Percentiles rank a stretch among this genome's conserved stretches.
phyloP scores from a whole-genome alignment of 2,888 invertebrate genomes.

The Vandiemenella viatica region DNA sequence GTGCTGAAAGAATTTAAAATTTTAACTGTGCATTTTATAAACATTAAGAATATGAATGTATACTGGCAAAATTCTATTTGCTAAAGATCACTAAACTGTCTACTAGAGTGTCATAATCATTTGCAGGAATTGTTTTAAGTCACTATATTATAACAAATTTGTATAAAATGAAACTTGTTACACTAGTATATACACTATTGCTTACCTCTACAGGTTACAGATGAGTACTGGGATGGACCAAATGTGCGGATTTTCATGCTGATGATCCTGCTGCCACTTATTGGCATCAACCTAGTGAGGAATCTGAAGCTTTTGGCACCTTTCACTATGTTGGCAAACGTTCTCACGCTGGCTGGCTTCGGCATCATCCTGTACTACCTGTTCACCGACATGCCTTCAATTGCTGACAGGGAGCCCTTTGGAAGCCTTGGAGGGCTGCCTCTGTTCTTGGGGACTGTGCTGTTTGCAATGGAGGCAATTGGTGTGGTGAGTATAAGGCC shows the following conservation, averaged over 20 bases:
- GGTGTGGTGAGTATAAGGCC: constrained; percentile 65
- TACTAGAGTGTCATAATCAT: too few relatives aligned
- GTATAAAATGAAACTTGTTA: too few relatives aligned
- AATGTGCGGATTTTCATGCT: constrained; percentile 23
- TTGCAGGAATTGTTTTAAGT: too few relatives aligned
- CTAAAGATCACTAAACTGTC: too few relatives aligned
- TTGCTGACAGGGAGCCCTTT: constrained; percentile 44
- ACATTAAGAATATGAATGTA: too few relatives aligned
- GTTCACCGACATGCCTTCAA: constrained; percentile 51
- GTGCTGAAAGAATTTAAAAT: too few relatives aligned
- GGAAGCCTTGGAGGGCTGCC: constrained; percentile 59
- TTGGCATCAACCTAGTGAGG: constrained; percentile 66
- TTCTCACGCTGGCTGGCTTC: constrained; percentile 67
- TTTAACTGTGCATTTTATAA: too few relatives aligned
- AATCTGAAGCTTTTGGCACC: constrained; percentile 79
- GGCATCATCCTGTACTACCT: constrained; percentile 75
- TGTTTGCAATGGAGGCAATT: constrained; percentile 92
- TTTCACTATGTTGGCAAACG: constrained; percentile 77
- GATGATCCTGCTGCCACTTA: constrained; percentile 32
- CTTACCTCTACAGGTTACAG: constrained; percentile 23
- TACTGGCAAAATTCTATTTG: too few relatives aligned
- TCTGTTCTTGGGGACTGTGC: constrained; percentile 87
- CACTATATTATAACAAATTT: too few relatives aligned
- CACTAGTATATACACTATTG: neutral
- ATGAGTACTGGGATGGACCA: constrained; percentile 33